These are phyloP conservation scores for Microplitis demolitor DNA, from an alignment of 1,140 invertebrate genomes.

Conservation along the genomic window DNA sequence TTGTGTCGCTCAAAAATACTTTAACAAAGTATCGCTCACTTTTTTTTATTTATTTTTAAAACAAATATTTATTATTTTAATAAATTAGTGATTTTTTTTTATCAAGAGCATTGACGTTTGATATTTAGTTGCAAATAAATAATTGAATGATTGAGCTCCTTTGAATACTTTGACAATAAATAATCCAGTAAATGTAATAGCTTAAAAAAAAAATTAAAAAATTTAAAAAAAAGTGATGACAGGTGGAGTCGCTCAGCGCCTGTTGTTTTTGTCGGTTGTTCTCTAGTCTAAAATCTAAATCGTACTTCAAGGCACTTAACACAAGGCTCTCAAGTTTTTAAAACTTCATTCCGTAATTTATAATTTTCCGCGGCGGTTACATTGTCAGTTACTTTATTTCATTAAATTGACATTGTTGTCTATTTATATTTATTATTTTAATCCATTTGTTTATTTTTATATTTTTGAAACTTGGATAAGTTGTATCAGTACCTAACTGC, in stretches of 20 bases:
- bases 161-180: slow-evolving; percentile 8
- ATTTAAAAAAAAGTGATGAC: slow-evolving; percentile 39
- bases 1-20: neutral
- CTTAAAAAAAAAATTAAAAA: slow-evolving; percentile 35
- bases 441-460: neutral
- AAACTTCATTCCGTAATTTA: slow-evolving; percentile 32
- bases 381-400: neutral
- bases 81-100: too few species aligned
- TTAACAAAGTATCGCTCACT: too few species aligned
- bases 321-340: slow-evolving; percentile 60
- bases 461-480: neutral
- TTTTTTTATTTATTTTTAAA: neutral
- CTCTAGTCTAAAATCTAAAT: slow-evolving; percentile 60
- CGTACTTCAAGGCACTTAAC: slow-evolving; percentile 60
- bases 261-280: slow-evolving; percentile 39
- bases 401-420: neutral
- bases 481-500: neutral
- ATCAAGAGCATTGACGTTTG: too few species aligned
- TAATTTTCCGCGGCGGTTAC: neutral
- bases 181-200: slow-evolving; percentile 46
- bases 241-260: slow-evolving; percentile 58
- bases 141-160: neutral
- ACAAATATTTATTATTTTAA: neutral
- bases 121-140: neutral
- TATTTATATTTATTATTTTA: neutral